Percentiles rank a stretch among this genome's conserved stretches.
Evolutionary conservation across 2,888 invertebrate species (phyloP).

Genomic region (Acanthococcus lagerstroemiae): DNA sequence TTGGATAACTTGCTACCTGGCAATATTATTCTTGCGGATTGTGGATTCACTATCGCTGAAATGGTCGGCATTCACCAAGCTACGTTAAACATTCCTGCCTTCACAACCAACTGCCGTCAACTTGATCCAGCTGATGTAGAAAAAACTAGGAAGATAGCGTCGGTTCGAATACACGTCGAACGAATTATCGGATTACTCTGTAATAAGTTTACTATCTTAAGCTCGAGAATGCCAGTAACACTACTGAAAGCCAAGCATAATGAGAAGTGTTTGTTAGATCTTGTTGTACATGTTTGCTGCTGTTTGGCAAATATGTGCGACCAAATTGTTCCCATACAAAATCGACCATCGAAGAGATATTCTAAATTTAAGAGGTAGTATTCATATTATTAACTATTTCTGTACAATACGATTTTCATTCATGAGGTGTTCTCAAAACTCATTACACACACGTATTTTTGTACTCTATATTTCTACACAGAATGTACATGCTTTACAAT

Average conservation of each 20-base stretch:
- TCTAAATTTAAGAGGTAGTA: no score
- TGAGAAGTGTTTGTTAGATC: slow-evolving; percentile 4
- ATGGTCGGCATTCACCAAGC: slow-evolving; percentile 3
- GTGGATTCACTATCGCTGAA: slow-evolving; percentile 36
- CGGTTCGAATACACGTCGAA: slow-evolving; percentile 20
- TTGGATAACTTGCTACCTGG: slow-evolving; percentile 34
- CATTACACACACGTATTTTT: no score
- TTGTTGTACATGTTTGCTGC: slow-evolving; percentile 6
- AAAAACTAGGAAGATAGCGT: background rate
- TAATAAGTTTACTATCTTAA: slow-evolving; percentile 6
- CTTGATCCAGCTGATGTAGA: background rate
- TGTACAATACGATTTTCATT: no score
- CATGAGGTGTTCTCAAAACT: no score
- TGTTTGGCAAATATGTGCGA: slow-evolving; percentile 3
- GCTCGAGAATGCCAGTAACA: background rate
- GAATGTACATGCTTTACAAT: no score
- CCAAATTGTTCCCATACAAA: slow-evolving; percentile 11
- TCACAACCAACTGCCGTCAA: background rate
- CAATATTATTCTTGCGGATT: slow-evolving; percentile 35
- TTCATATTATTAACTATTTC: no score
- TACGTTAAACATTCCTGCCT: slow-evolving; percentile 1
- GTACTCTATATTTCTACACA: no score
- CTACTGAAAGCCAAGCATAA: slow-evolving; percentile 7
- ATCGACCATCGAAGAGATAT: no score
- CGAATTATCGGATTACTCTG: slow-evolving; percentile 11